phyloP scores from a whole-genome alignment of 1,140 invertebrate genomes.

The Hyles euphorbiae region DNA sequence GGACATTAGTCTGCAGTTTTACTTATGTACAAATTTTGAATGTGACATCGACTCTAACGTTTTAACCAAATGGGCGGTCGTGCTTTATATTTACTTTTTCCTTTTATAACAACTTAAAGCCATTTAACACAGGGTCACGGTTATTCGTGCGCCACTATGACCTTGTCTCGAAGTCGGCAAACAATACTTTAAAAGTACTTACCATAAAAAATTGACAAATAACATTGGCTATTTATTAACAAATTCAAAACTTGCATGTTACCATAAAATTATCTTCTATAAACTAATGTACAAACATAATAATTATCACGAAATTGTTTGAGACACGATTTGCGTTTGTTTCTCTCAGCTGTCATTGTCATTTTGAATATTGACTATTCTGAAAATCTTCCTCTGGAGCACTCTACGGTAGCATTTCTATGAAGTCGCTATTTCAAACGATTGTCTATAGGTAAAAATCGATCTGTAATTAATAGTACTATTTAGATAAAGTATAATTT shows the following conservation, averaged over 20 bases:
- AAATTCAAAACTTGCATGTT: slow-evolving; percentile 40
- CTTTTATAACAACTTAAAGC: too few relatives aligned
- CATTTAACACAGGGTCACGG: too few relatives aligned
- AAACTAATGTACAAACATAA: neutral
- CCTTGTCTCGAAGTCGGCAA: too few relatives aligned
- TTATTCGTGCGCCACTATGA: too few relatives aligned
- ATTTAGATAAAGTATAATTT: neutral
- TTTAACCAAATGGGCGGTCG: too few relatives aligned
- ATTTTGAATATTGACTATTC: slow-evolving; percentile 10
- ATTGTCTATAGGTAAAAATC: neutral
- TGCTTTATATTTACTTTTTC: too few relatives aligned
- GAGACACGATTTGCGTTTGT: slow-evolving; percentile 20
- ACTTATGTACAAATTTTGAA: too few relatives aligned
- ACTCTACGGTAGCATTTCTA: too few relatives aligned
- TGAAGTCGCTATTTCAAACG: too few relatives aligned
- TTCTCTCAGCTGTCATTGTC: slow-evolving; percentile 18
- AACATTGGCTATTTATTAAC: slow-evolving; percentile 46
- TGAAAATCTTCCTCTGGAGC: neutral
- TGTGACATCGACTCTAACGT: too few relatives aligned
- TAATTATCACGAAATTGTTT: neutral
- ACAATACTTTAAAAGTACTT: slow-evolving; percentile 12
- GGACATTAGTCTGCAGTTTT: too few relatives aligned
- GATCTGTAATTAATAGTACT: neutral
- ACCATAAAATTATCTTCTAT: slow-evolving; percentile 26
- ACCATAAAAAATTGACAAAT: slow-evolving; percentile 53